Evolutionary conservation across 2,888 invertebrate species (phyloP).

Genomic region (Leucophenga montana): DNA sequence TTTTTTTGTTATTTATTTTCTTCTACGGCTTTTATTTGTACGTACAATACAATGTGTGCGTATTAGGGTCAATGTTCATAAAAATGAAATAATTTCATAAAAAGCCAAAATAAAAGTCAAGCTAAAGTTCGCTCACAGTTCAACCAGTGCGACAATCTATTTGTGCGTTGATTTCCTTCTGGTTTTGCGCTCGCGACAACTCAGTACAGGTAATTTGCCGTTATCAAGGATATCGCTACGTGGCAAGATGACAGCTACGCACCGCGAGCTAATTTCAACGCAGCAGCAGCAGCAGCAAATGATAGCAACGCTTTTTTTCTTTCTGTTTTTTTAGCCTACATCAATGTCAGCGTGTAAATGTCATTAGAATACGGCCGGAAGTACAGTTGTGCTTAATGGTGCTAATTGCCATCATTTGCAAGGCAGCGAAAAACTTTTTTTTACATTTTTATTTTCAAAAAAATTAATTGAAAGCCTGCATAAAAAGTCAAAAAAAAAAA

Average conservation of each 20-base stretch:
- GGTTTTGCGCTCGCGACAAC: not conserved
- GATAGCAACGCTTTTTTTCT: not conserved
- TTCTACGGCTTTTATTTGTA: not conserved
- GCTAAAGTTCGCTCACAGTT: not conserved
- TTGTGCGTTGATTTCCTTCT: not conserved
- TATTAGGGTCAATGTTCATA: slow-evolving; percentile 22
- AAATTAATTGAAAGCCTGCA: no score
- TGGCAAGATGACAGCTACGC: slow-evolving; percentile 2
- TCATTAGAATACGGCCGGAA: not conserved
- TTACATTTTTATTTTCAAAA: no score
- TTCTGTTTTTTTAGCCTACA: not conserved
- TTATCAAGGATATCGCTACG: slow-evolving; percentile 17
- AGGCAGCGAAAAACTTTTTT: no score
- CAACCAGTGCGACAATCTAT: slow-evolving; percentile 3
- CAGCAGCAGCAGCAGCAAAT: slow-evolving; percentile 9
- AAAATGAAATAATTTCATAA: slow-evolving; percentile 22
- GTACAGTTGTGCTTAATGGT: slow-evolving; percentile 22
- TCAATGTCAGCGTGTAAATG: slow-evolving; percentile 11
- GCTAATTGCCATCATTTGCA: slow-evolving; percentile 10
- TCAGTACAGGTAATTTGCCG: slow-evolving; percentile 12
- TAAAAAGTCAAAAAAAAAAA: no score
- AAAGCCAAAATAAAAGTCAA: not conserved
- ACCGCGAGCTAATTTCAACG: slow-evolving; percentile 13
- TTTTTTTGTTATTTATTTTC: not conserved
- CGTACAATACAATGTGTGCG: not conserved